Evolutionary conservation across 2,888 invertebrate genomes (phyloP), one percentile per base, ranked within the genome.

Genomic region (Drymonia ruficornis): DNA sequence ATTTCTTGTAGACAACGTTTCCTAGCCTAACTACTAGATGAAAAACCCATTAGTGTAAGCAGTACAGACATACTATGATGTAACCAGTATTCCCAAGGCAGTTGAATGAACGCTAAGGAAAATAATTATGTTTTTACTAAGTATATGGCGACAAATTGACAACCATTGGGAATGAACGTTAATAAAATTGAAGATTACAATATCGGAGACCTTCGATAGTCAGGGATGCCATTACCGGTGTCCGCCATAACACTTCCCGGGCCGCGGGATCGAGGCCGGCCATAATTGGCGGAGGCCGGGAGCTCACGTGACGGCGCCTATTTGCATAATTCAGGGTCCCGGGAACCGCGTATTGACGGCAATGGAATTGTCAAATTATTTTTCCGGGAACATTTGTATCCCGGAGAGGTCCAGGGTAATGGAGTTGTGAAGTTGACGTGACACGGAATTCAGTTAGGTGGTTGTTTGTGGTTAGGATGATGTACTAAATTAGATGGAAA

Each of bases 261-360:
- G 54, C 31, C 42, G 36, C 16, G 40, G 45, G 38, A 54, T 31
- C 1, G 40, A 19, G 46, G 55, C 23, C 40, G 44, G 38, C 43
- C 28, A 56, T 59, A 59, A 63, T 57, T 59, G 53, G 55, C 63
- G 58, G 63, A 61, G 34, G 47, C 45, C 56, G 51, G 50, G 36
- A 53, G 44, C 49, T 58, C 50, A 56, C 51, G 51, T 48, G 52
- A 46, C 50, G 18, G 52, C 55, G 15, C 52, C 52, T 62, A 61
- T 72, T 72, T 66, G 54, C 63, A 69, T 70, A 70, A 62, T 72
- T 72, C 47, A 59, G 55, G 66, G 61, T 62, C 55, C 48, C 53
- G 36, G 54, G 43, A 36, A 38, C 12, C 56, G 49, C 42, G 49
- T 56, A 61, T 61, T 61, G 58, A 54, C 49, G 58, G 49, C 51